Evolutionary conservation across 2,113 vertebrate genomes (phyloP), one percentile per base, ranked within the genome.

Genomic region (Rousettus leschenaultii): DNA sequence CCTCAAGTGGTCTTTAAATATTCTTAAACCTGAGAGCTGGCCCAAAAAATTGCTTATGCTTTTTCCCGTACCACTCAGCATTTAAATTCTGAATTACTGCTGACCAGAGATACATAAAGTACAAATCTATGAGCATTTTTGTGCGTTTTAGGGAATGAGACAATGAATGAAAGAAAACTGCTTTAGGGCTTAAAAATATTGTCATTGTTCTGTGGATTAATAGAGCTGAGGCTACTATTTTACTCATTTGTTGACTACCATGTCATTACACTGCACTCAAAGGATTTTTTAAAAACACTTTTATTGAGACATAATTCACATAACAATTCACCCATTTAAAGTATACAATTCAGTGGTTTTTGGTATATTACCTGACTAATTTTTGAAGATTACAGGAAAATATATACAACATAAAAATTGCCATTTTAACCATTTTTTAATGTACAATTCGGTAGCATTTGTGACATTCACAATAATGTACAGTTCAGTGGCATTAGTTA

Each of bases 21-120:
- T 97, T 97, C 43, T 55, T 89, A 94, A 91, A 21, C 45, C 94
- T 89, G 51, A 97, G 97, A 98, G 95, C 86, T 88, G 70, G 91
- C 95, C 96, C 94, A 95, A 97, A 88, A 97, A 97, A 95, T 16
- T 59, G 86, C 91, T 96, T 96, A 22, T 96, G 96, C 94, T 94
- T 4, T n/a, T 92, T 75, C 82, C 4, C 86, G 43, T 83, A 97
- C 92, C 93, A 66, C 94, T 97, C 93, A 97, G 75, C 35, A 28
- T 94, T 82, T 83, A 96, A 97, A 96, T 97, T 80, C 97, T 96
- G 82, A 97, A 94, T 98, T 98, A 97, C 75, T 98, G 97, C 97
- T 98, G 97, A 96, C 79, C 79, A 95, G 97, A 97, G 91, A 51
- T 95, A 97, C 43, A 15, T 70, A 71, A 97, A 96, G 92, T 97